Evolutionary conservation across 2,888 invertebrate species (phyloP), one percentile per base, ranked within the genome.

Genomic region (Cosmia trapezina): DNA sequence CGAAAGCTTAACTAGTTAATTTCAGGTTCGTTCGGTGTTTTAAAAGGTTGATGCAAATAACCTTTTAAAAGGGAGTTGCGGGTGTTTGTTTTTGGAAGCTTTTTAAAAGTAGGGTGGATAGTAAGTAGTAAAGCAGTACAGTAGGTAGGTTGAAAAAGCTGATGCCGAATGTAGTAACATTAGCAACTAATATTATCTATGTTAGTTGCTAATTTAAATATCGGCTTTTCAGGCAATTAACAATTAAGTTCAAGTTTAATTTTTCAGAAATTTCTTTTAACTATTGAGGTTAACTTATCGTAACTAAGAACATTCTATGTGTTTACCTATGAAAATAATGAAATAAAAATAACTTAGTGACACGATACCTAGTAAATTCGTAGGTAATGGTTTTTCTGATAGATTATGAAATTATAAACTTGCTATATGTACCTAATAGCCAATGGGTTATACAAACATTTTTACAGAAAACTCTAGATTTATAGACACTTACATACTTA

Each of bases 1-100:
- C 8, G 7, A 63, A 79, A 67, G 45, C 49, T 63, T 53, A 37
- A 60, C 43, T n/a, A 11, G 60, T 17, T 62, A 71, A 64, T 61
- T 64, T 60, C 33, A 43, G 59, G 37, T 49, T 57, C 28, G 17
- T 28, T 78, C 19, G 17, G 22, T 14, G 17, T 47, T 70, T 70
- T 12, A 9, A 17, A 57, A 37, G 8, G 4, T 49, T 4, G 14
- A 47, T 47, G 33, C 7, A 19, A 43, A 41, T 14, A 47, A 22
- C 14, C 2, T 33, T 71, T 17, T 45, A 14, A 9, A 22, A 22
- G 14, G 1, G 6, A 1, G 22, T 22, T 47, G 6, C 0, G 0
- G 7, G 33, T 6, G 7, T 6, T 33, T 5, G 17, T 54, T n/a
- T 68, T 12, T 49, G 5, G 9, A 17, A 62, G 9, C 2, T 22